phyloP scores from a whole-genome alignment of 2,113 vertebrate genomes.

The Lepus europaeus region DNA sequence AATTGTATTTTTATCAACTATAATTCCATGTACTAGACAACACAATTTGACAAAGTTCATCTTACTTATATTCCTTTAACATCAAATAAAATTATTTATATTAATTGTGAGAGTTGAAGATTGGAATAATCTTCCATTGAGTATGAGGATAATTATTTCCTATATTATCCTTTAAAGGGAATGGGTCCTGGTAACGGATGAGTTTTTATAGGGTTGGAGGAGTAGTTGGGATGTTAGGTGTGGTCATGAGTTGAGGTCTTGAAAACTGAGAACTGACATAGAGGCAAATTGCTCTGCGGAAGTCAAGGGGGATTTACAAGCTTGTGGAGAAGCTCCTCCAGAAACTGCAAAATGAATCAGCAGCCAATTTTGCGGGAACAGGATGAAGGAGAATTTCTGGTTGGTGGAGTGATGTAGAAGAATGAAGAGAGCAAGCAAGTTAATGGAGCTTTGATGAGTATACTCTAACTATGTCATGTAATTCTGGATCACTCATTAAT shows the following conservation, averaged over 20 bases:
- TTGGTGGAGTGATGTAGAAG: not conserved
- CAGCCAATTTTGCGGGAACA: not conserved
- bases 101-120: constrained; percentile 44
- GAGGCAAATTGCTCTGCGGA: not conserved
- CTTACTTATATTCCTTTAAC: constrained; percentile 43
- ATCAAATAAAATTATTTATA: constrained; percentile 29
- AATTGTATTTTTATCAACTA: constrained; percentile 19
- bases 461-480: not conserved
- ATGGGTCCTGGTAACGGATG: not conserved
- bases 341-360: not conserved
- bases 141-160: constrained; percentile 44
- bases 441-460: not conserved
- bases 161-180: not conserved
- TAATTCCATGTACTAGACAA: constrained; percentile 10
- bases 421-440: not conserved
- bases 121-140: not conserved
- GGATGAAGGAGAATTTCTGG: not conserved
- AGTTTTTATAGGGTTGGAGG: not conserved
- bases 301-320: not conserved
- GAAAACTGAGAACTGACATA: not conserved
- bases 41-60: constrained; percentile 48
- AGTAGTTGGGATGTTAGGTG: not conserved
- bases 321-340: not conserved
- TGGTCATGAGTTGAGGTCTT: not conserved
- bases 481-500: not conserved